These are phyloP conservation scores for Centropristis striata DNA, from an alignment of 2,113 vertebrate genomes.

Conservation along the genomic window DNA sequence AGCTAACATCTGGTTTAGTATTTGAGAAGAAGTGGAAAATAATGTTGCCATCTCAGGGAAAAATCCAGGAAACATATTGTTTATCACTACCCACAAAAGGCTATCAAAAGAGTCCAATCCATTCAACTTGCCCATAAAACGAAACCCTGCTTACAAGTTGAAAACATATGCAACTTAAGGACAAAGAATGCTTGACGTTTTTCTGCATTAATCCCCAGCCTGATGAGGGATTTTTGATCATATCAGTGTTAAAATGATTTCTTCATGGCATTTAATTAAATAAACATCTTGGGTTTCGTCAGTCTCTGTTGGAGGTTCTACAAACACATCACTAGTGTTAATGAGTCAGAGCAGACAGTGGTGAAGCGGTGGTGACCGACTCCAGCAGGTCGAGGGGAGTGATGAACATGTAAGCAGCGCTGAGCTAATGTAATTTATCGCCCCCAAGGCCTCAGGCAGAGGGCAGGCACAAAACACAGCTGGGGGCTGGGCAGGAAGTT, in stretches of 20 bases:
- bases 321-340: constrained; percentile 19
- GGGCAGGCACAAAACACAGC: constrained; percentile 51
- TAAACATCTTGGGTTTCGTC: constrained; percentile 15
- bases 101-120: constrained; percentile 38
- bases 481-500: constrained; percentile 61
- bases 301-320: constrained; percentile 43
- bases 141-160: constrained; percentile 18
- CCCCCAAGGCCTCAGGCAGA: constrained; percentile 35
- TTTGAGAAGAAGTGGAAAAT: constrained; percentile 63
- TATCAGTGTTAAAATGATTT: constrained; percentile 1
- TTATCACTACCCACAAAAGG: constrained; percentile 33
- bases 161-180: constrained; percentile 22
- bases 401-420: constrained; percentile 56
- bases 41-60: constrained; percentile 46
- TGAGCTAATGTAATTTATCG: constrained; percentile 66
- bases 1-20: constrained; percentile 73
- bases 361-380: constrained; percentile 22
- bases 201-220: constrained; percentile 6
- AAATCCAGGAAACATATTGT: constrained; percentile 50
- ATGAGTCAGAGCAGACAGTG: constrained; percentile 40
- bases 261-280: constrained; percentile 3
- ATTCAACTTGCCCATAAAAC: constrained; percentile 43
- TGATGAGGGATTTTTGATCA: constrained; percentile 10
- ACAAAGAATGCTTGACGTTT: constrained; percentile 13
- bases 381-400: constrained; percentile 54